phyloP scores from a whole-genome alignment of 2,113 vertebrate genomes.

The Dendropsophus ebraccatus region DNA sequence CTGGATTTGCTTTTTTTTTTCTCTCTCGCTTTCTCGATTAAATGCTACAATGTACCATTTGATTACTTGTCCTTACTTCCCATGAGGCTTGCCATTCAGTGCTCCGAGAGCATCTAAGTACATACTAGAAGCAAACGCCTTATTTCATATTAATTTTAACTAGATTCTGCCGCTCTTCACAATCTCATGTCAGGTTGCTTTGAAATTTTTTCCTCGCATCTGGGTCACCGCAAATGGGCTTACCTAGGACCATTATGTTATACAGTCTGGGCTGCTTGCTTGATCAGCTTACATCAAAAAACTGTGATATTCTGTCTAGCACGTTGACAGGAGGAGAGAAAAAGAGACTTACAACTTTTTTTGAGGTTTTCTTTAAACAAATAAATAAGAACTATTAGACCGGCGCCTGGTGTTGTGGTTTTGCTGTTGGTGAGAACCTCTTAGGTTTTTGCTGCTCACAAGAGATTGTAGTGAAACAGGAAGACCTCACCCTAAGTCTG shows the following conservation, averaged over 20 bases:
- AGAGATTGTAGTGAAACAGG: conserved; percentile 48
- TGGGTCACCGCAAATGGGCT: no score
- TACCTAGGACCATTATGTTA: not conserved
- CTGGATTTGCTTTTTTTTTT: conserved; percentile 2
- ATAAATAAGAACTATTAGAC: conserved; percentile 43
- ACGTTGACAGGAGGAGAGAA: conserved; percentile 16
- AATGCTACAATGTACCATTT: conserved; percentile 1
- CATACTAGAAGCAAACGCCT: not conserved
- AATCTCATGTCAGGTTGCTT: not conserved
- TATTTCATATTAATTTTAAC: not conserved
- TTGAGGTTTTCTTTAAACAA: conserved; percentile 51
- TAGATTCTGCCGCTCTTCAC: not conserved
- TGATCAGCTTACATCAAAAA: not conserved
- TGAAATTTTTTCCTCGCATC: not conserved
- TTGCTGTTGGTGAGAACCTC: conserved; percentile 44
- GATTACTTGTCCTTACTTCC: not conserved
- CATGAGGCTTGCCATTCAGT: not conserved
- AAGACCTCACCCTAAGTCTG: conserved; percentile 54
- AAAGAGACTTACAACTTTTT: conserved; percentile 9
- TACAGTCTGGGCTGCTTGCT: not conserved
- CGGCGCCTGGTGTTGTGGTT: conserved; percentile 55
- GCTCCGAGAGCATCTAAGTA: not conserved
- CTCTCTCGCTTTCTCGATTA: not conserved
- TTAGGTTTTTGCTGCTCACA: conserved; percentile 6
- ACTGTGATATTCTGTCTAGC: conserved; percentile 29